phyloP scores from a whole-genome alignment of 2,113 vertebrate species.

The Barbus barbus region DNA sequence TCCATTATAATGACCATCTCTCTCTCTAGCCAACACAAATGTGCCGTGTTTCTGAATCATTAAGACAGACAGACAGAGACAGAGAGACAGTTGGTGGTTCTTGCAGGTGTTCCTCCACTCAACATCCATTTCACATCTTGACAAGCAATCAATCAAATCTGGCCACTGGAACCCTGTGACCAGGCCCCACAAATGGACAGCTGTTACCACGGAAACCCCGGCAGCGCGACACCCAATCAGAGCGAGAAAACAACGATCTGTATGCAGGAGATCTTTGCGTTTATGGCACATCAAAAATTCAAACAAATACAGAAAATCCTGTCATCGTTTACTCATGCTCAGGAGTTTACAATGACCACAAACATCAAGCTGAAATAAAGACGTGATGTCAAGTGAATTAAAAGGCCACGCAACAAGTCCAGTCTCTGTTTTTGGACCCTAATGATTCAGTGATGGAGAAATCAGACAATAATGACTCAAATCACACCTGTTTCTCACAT shows the following conservation, averaged over 20 bases:
- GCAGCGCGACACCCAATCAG: background rate
- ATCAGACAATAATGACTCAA: no score
- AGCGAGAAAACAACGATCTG: background rate
- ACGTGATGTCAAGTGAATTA: background rate
- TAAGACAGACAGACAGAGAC: background rate
- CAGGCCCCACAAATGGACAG: conserved; percentile 28
- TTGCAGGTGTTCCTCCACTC: conserved; percentile 9
- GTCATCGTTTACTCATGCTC: background rate
- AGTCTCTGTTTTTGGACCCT: background rate
- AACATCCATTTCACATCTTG: conserved; percentile 34
- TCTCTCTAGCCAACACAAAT: no score
- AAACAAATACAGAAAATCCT: background rate
- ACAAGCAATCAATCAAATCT: conserved; percentile 45
- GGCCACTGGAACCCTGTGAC: no score
- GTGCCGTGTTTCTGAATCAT: no score
- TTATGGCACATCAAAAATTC: no score
- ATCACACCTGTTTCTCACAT: no score
- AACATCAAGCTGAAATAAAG: no score
- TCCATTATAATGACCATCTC: background rate
- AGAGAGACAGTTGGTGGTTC: background rate
- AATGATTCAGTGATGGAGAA: no score
- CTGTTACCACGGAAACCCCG: conserved; percentile 44
- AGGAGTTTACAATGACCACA: background rate
- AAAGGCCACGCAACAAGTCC: background rate
- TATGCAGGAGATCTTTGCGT: no score